Base-by-base conservation (phyloP, 2,888 invertebrate species). In the Drosophila trichaetosa region DNA sequence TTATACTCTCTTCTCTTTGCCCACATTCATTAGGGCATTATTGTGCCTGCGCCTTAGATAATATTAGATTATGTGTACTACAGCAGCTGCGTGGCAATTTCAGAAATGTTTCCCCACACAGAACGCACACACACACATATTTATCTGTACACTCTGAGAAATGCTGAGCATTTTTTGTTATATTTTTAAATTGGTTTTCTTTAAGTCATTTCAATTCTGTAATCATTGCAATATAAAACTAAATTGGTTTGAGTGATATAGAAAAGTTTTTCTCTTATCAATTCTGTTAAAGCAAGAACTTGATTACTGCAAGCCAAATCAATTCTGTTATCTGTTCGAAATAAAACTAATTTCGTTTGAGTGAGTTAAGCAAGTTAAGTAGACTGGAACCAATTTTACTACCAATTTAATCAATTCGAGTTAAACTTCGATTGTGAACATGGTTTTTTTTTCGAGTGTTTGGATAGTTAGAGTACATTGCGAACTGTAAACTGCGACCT, bases 21-120 rank as follows among this genome's bases (percentile, higher is more conserved):
- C 70, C 84, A 83, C 84, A 87, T 87, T 85, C 82, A 85, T 89
- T 89, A 87, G 69, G 65, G 59, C 74, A 87, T 87, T 78, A 89
- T 87, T 89, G 80, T 89, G 79, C 82, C 62, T 65, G 61, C n/a
- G 68, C 59, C 74, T 67, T 57, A 72, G 85, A 79, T 82, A 89
- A 87, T 87, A 89, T 85, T 89, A 85, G 82, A 89, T 89, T 85
- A 89, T 87, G 71, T 51, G 69, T 69, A 63, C 64, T 67, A 66
- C 75, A 59, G 62, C 59, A 59, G 36, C 59, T 69, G 59, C 13
- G 33, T 51, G 38, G 36, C 31, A 69, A 70, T 69, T 46, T 31
- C 70, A 38, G 18, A 70, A 69, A 70, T 54, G 48, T 70, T 34
- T 33, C 8, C 31, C 29, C 33, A 34, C 31, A 40, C 52, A 38